phyloP scores from a whole-genome alignment of 1,140 invertebrate species.

The Drosophila chauvacae region DNA sequence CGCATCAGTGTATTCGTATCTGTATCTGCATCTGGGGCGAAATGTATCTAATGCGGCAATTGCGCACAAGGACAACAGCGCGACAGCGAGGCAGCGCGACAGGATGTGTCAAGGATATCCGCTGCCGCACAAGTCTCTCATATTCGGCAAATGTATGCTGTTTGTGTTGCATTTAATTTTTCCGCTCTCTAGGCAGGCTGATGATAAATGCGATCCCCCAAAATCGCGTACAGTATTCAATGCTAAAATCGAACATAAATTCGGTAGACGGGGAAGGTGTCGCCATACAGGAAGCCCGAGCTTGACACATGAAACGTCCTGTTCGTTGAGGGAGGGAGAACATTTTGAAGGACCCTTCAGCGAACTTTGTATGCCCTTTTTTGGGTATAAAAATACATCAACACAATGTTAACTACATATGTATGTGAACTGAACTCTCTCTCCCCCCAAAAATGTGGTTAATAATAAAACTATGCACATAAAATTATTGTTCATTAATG shows the following conservation, averaged over 20 bases:
- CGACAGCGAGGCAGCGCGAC: slow-evolving; percentile 33
- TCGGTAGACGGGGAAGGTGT: slow-evolving; percentile 38
- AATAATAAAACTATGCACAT: not conserved
- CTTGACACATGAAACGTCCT: slow-evolving; percentile 77
- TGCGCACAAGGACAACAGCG: slow-evolving; percentile 38
- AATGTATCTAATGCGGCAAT: slow-evolving; percentile 51
- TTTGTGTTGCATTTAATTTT: slow-evolving; percentile 65
- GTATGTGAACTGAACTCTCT: not conserved
- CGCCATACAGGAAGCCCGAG: slow-evolving; percentile 59
- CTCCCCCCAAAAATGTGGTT: too few species aligned
- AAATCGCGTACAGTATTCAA: slow-evolving; percentile 32
- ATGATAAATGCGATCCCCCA: slow-evolving; percentile 66
- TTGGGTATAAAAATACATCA: not conserved
- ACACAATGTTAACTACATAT: not conserved
- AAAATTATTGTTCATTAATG: not conserved
- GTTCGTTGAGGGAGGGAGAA: slow-evolving; percentile 17
- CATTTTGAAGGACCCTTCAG: not conserved
- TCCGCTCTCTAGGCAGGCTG: slow-evolving; percentile 50
- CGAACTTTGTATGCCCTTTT: slow-evolving; percentile 39
- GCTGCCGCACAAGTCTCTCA: slow-evolving; percentile 62
- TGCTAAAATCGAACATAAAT: slow-evolving; percentile 5
- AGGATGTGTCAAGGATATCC: slow-evolving; percentile 81
- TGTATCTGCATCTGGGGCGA: slow-evolving; percentile 21
- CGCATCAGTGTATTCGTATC: slow-evolving; percentile 7
- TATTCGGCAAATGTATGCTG: slow-evolving; percentile 13